These are phyloP conservation scores for Apteryx owenii DNA, from an alignment of 2,113 vertebrate species.

Conservation along the genomic window DNA sequence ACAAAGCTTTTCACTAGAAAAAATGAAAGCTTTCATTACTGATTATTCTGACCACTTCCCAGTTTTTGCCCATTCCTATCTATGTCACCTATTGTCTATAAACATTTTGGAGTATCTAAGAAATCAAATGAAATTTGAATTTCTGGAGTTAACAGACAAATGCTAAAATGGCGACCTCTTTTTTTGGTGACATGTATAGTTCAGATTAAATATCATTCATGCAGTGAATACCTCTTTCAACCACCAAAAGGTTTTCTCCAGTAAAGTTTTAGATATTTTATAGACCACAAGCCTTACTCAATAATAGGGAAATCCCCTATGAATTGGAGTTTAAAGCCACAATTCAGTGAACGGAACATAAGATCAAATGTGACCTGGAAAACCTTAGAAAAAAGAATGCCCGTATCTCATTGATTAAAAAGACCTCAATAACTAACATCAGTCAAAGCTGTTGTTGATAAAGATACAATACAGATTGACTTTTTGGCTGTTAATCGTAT, in stretches of 20 bases:
- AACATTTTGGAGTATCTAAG: not conserved
- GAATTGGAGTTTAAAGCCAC: not conserved
- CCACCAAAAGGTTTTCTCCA: not conserved
- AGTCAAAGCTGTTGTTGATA: not conserved
- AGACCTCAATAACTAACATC: not conserved
- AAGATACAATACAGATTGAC: not conserved
- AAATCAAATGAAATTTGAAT: not conserved
- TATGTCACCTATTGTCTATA: not conserved
- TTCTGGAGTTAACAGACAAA: not conserved
- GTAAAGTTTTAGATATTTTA: not conserved
- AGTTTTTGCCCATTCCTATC: not conserved
- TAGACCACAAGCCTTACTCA: not conserved
- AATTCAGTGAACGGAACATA: not conserved
- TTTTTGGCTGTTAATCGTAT: not conserved
- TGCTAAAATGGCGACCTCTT: not conserved
- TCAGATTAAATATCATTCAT: not conserved
- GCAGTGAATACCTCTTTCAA: not conserved
- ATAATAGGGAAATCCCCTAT: not conserved
- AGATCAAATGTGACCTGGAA: not conserved
- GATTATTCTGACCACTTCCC: not conserved
- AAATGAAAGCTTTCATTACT: not conserved
- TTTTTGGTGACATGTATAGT: not conserved
- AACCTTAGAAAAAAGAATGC: not conserved
- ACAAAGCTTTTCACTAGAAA: not conserved
- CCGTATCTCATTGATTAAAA: not conserved